Percentiles rank a stretch among this genome's conserved stretches.
These are phyloP conservation scores for Ptychoptera contaminata DNA, from an alignment of 2,888 invertebrate genomes.

Conservation along the genomic window DNA sequence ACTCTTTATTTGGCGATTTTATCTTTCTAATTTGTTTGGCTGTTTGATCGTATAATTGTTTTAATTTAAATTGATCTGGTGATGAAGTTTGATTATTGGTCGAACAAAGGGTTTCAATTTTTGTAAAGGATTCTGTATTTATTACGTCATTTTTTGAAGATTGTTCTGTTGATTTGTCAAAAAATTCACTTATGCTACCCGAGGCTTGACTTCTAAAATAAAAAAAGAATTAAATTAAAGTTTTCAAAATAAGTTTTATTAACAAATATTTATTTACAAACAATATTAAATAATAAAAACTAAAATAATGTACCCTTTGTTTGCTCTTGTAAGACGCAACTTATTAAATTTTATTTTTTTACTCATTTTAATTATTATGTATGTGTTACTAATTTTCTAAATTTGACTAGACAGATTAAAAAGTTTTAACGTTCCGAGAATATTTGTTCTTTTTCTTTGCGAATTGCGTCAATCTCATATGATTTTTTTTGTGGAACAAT, in stretches of 20 bases:
- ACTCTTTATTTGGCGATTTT: background rate
- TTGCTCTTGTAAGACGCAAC: conserved; percentile 16
- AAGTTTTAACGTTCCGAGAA: conserved; percentile 14
- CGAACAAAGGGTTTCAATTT: no score
- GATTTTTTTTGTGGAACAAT: conserved; percentile 16
- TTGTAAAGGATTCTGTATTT: no score
- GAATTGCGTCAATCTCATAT: conserved; percentile 16
- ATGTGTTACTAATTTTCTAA: background rate
- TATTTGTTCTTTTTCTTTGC: conserved; percentile 17
- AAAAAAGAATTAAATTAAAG: background rate
- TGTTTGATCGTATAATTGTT: background rate
- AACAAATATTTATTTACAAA: no score
- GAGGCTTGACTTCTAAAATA: no score
- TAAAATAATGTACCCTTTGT: no score
- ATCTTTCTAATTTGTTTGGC: background rate
- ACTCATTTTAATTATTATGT: conserved; percentile 17
- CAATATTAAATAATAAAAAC: no score
- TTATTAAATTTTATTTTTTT: conserved; percentile 22
- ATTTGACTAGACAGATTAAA: background rate
- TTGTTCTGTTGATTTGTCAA: no score
- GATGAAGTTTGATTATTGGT: no score
- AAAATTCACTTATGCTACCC: no score
- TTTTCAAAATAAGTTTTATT: background rate
- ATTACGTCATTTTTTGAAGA: no score
- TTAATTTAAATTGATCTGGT: no score